Base-by-base conservation (phyloP, 2,113 vertebrate genomes). In the Actenoides hombroni region DNA sequence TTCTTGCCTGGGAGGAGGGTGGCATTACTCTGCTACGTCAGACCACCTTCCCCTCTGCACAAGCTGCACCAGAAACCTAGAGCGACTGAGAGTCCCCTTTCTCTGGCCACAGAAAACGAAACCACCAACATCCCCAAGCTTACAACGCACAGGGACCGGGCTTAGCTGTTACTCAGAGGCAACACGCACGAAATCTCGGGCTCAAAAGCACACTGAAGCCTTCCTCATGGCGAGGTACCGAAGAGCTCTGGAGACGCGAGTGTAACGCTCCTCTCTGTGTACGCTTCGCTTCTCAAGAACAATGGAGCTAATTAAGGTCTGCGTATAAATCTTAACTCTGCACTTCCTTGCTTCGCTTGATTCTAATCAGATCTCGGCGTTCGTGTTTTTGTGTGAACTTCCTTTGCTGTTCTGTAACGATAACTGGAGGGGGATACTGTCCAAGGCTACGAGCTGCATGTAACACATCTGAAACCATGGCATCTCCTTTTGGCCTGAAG, bases 271-370 rank as follows among this genome's bases (percentile, higher is more conserved):
- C 74, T 91, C 92, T 86, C 73, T 95, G 96, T 96, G 94, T 94
- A 92, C 1, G 2, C 94, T 94, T 91, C 6, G 4, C 40, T 76
- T 92, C 96, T 85, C 91, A 76, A 94, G 91, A 97, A 97, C 96
- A 97, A 97, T 96, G 63, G 96, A 91, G 94, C 95, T 94, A 96
- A 97, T 96, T 95, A 96, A 95, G 94, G 92, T 82, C 96, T 70
- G 88, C 49, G 9, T 94, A 97, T 94, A 97, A 97, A 97, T 96
- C 94, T 97, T 94, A 92, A 92, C 83, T 93, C 95, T 95, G 90
- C 94, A 96, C 96, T 94, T 96, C 96, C 96, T 96, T 96, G 96
- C 95, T 89, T 79, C 49, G 0, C 88, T 92, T 95, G 96, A 94
- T 97, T 93, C 96, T 97, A 96, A 97, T 96, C 96, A 97, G 95